Evolutionary conservation across 2,888 invertebrate species (phyloP).

Genomic region (Chloroclysta siterata): DNA sequence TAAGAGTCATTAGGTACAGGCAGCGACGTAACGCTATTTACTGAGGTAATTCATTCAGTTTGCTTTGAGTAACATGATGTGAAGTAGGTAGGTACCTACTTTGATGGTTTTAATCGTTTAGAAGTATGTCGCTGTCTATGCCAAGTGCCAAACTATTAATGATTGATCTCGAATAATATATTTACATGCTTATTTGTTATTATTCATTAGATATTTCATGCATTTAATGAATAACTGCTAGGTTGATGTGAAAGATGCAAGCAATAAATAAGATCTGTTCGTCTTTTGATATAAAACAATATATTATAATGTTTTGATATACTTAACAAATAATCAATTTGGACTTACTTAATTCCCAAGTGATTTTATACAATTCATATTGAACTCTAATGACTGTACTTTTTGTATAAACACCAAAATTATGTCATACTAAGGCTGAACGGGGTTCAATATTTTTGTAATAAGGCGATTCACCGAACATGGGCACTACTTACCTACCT

Average conservation of each 20-base stretch:
- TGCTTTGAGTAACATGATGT: too few species aligned
- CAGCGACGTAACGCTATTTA: too few species aligned
- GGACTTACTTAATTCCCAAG: background rate
- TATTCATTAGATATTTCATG: background rate
- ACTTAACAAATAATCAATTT: background rate
- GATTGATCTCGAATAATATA: background rate
- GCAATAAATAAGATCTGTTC: background rate
- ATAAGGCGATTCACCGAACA: background rate
- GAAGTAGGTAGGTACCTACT: too few species aligned
- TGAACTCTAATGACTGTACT: background rate
- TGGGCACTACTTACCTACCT: background rate
- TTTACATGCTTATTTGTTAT: background rate
- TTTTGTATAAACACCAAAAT: constrained; percentile 4
- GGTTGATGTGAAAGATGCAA: background rate
- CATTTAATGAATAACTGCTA: background rate
- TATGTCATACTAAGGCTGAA: constrained; percentile 6
- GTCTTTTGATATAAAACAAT: background rate
- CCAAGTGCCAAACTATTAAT: background rate
- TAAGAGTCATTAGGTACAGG: too few species aligned
- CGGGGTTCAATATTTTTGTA: constrained; percentile 1
- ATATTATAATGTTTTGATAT: background rate
- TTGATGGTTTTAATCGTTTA: too few species aligned
- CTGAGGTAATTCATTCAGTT: too few species aligned
- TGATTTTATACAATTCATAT: constrained; percentile 2
- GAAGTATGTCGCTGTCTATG: too few species aligned